These are phyloP conservation scores for Drosophila suboccidentalis DNA, from an alignment of 2,888 invertebrate species.

Conservation along the genomic window DNA sequence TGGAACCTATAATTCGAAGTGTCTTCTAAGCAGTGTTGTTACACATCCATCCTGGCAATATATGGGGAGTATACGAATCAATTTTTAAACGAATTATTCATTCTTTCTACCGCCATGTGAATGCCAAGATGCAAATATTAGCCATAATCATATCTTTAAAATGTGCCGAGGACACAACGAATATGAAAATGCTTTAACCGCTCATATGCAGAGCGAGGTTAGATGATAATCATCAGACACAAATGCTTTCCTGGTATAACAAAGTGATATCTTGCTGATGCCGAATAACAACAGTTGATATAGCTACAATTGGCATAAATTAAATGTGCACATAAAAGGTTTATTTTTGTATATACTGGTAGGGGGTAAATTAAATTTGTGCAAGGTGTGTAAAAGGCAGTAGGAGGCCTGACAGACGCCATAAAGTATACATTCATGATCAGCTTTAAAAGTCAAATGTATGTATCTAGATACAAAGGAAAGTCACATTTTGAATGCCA, in stretches of 20 bases:
- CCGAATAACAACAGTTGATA: neutral
- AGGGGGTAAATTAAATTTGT: neutral
- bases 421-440: too few species aligned
- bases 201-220: neutral
- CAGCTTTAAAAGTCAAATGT: too few species aligned
- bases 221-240: neutral
- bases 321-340: neutral
- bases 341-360: neutral
- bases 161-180: slow-evolving; percentile 5
- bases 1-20: neutral
- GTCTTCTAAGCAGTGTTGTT: neutral
- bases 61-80: neutral
- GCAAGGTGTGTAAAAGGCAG: too few species aligned
- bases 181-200: neutral
- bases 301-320: neutral
- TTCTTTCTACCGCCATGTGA: neutral
- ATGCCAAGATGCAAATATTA: neutral
- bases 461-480: too few species aligned
- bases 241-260: neutral
- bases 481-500: too few species aligned
- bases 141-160: neutral
- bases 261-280: neutral
- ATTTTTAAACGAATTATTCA: neutral
- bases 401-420: too few species aligned
- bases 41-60: too few species aligned